A percentile compares a stretch with the other conserved stretches of the same genome.
Conservation (phyloP, 2,113 vertebrate genomes). For the Pangasianodon hypophthalmus region DNA sequence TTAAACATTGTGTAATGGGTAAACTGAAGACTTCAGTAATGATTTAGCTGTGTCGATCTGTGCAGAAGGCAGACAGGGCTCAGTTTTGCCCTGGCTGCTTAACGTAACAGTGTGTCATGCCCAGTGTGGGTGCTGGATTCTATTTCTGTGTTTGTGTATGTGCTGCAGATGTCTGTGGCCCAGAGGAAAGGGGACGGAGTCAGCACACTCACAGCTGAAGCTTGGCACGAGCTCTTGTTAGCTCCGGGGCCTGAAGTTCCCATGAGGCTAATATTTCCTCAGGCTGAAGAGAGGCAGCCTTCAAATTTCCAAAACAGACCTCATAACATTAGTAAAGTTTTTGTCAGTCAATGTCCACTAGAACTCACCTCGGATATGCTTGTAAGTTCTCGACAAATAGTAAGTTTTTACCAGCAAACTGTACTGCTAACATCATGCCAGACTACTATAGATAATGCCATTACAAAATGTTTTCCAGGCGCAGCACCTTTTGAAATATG, state of each 20-base stretch:
- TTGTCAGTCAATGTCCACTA: neutral
- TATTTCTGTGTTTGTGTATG: slow-evolving; percentile 54
- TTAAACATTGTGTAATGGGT: neutral
- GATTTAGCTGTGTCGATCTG: neutral
- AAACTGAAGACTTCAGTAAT: neutral
- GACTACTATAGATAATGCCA: neutral
- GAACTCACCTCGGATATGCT: neutral
- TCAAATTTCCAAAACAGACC: slow-evolving; percentile 8
- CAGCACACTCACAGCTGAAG: slow-evolving; percentile 34
- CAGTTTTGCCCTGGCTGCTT: neutral
- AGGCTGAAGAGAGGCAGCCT: slow-evolving; percentile 33
- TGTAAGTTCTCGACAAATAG: neutral
- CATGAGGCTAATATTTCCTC: slow-evolving; percentile 55
- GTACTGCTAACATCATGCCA: neutral
- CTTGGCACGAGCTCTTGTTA: slow-evolving; percentile 34
- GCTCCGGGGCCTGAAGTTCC: slow-evolving; percentile 36
- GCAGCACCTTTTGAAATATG: neutral
- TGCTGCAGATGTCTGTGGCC: slow-evolving; percentile 43
- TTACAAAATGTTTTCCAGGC: neutral
- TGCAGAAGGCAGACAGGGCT: neutral
- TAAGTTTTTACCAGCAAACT: slow-evolving; percentile 6
- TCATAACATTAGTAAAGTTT: slow-evolving; percentile 9
- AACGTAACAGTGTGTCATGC: slow-evolving; percentile 22
- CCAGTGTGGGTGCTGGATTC: slow-evolving; percentile 34
- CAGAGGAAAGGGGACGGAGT: slow-evolving; percentile 20